Percentiles rank a stretch among this genome's conserved stretches.
Evolutionary conservation across 2,888 invertebrate species (phyloP).

Genomic region (Hypercompe scribonia): DNA sequence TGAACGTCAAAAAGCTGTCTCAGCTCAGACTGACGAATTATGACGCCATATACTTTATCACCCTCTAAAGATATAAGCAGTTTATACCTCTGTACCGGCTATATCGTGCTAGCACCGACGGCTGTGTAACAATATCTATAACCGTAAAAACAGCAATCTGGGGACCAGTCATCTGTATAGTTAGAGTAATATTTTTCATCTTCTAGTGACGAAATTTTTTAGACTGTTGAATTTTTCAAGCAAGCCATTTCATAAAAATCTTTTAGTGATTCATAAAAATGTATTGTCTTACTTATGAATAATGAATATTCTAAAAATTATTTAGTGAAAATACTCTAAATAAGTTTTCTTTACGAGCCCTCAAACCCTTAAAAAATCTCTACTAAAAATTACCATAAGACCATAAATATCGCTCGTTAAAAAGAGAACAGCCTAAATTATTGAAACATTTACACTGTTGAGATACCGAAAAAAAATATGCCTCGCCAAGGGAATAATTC

Average conservation of each 20-base stretch:
- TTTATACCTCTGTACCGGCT: slow-evolving; percentile 37
- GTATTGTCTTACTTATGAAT: not conserved
- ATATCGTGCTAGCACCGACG: slow-evolving; percentile 45
- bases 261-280: not conserved
- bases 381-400: slow-evolving; percentile 54
- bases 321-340: not conserved
- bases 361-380: slow-evolving; percentile 11
- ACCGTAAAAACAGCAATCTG: slow-evolving; percentile 23
- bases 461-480: slow-evolving; percentile 61
- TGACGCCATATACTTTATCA: slow-evolving; percentile 41
- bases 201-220: not conserved
- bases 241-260: not conserved
- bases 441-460: slow-evolving; percentile 61
- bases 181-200: not conserved
- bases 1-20: slow-evolving; percentile 24
- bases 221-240: not conserved
- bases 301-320: not conserved
- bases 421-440: slow-evolving; percentile 58
- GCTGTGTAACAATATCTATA: slow-evolving; percentile 46
- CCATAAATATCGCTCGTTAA: slow-evolving; percentile 52
- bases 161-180: not conserved
- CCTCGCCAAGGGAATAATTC: slow-evolving; percentile 70
- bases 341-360: not conserved
- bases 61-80: slow-evolving; percentile 45
- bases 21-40: slow-evolving; percentile 43